Base-by-base conservation (phyloP, 2,797 vertebrate genomes). In the Acanthornis magna region DNA sequence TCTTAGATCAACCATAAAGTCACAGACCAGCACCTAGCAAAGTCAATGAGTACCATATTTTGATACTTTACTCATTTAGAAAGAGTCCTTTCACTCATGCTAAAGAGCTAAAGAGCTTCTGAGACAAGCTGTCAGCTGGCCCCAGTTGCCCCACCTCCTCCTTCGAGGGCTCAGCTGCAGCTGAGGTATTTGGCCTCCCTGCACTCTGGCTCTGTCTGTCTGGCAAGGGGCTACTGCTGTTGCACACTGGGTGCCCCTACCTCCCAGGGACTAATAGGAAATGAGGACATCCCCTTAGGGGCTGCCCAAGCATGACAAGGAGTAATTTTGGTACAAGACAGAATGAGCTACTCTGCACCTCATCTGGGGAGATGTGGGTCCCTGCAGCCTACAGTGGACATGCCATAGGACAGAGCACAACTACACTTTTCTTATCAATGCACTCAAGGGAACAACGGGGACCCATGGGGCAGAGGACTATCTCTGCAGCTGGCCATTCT, bases 131-230 rank as follows among this genome's bases (percentile, higher is more conserved):
- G 16, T 63, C 73, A n/a, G 25, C 51, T 51, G 47, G 20, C 11
- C 34, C 10, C 22, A 2, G 38, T 12, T 61, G 38, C 32, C 48
- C 36, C 79, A 65, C 60, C 23, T 79, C 48, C 19, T 76, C 15
- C 62, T 38, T 16, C 0, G 1, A 73, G 47, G 42, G 43, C 38
- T 68, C 54, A 30, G 65, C 26, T 70, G 42, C 2, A 1, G 20
- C 47, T 66, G 30, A 55, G 25, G 8, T 13, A 10, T 74, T 85
- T 58, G 60, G 16, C n/a, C 29, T 72, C 36, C 20, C 18, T 9
- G 27, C 0, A 0, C 29, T 60, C 1, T 0, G 19, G 25, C 40
- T 86, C 48, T 30, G 20, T n/a, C 32, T 81, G 18, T 45, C 48
- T 17, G 7, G 38, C 58, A 40, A 43, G 10, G 14, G 13, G 10